A percentile compares a stretch with the other conserved stretches of the same genome.
Conservation (phyloP, 2,113 vertebrate genomes). For the Hassar affinis region DNA sequence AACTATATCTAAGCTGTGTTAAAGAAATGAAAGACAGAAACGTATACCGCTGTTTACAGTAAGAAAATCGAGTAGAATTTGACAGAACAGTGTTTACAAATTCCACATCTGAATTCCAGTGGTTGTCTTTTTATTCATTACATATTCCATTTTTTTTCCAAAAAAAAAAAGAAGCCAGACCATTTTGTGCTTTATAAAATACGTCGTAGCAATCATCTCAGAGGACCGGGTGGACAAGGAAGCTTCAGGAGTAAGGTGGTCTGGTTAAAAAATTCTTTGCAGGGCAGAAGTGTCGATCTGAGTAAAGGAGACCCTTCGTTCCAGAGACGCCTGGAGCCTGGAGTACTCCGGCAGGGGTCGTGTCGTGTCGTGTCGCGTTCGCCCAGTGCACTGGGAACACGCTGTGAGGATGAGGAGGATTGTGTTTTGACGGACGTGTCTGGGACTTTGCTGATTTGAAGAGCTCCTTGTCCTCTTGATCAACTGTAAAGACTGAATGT, state of each 20-base stretch:
- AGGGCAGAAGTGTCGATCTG: constrained; percentile 36
- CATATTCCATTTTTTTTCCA: constrained; percentile 33
- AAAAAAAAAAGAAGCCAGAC: constrained; percentile 29
- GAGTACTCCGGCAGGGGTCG: neutral
- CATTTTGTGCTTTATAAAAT: constrained; percentile 52
- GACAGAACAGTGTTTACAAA: constrained; percentile 73
- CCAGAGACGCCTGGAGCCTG: too few relatives aligned
- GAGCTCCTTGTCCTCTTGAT: neutral
- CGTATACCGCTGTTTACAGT: constrained; percentile 76
- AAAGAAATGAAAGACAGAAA: constrained; percentile 55
- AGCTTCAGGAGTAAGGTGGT: constrained; percentile 29
- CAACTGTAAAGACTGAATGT: neutral
- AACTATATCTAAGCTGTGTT: constrained; percentile 73
- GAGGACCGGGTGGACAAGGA: constrained; percentile 57
- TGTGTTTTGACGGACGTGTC: neutral
- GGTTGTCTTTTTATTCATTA: constrained; percentile 48
- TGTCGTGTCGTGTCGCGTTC: too few relatives aligned
- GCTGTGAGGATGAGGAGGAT: neutral
- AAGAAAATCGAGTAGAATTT: constrained; percentile 57
- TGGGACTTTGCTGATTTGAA: neutral
- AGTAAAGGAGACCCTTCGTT: constrained; percentile 47
- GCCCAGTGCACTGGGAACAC: neutral
- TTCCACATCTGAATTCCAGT: constrained; percentile 60
- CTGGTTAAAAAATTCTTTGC: too few relatives aligned
- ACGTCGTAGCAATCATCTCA: constrained; percentile 68